These are phyloP conservation scores for Lepus americanus DNA, from an alignment of 2,113 vertebrate genomes.

Conservation along the genomic window DNA sequence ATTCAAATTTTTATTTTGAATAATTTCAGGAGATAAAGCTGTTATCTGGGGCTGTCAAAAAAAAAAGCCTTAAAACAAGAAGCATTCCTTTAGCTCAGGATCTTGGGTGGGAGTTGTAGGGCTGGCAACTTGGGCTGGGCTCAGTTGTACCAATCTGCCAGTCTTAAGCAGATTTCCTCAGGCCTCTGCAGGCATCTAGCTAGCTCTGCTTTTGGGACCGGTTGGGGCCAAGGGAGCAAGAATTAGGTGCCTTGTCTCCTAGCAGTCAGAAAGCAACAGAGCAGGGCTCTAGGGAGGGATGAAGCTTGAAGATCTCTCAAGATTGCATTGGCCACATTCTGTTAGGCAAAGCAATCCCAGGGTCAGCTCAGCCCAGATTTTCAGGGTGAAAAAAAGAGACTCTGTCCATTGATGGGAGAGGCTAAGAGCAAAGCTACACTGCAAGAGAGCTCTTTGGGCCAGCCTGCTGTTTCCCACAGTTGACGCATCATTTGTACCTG, in stretches of 20 bases:
- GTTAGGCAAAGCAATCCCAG: not conserved
- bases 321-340: not conserved
- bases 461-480: not conserved
- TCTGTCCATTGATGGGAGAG: not conserved
- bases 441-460: not conserved
- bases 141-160: not conserved
- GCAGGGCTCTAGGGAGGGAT: not conserved
- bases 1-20: constrained; percentile 24
- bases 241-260: not conserved
- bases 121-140: not conserved
- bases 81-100: not conserved
- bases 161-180: not conserved
- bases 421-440: not conserved
- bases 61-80: not conserved
- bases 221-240: too few species aligned
- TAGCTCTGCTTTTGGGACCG: not conserved
- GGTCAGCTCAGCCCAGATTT: constrained; percentile 4
- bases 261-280: not conserved
- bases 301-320: not conserved
- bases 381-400: not conserved
- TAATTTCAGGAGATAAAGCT: not conserved
- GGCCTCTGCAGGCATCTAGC: accelerated
- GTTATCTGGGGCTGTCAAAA: constrained; percentile 9
- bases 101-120: not conserved
- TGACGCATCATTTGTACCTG: not conserved